Conservation (phyloP, 2,888 invertebrate species). For the Oegoconia quadripuncta region DNA sequence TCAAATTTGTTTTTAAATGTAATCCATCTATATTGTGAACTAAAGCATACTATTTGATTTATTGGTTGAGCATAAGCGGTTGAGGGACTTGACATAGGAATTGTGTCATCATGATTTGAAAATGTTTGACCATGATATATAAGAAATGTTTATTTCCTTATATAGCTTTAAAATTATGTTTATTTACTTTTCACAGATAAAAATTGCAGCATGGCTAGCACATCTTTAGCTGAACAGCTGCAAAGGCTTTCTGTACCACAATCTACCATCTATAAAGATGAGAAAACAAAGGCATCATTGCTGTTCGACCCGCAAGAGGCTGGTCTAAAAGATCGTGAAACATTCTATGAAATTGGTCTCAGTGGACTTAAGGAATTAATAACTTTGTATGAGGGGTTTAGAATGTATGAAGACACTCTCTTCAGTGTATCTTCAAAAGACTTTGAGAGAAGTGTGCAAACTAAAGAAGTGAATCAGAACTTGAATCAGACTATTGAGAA, state of each 20-base stretch:
- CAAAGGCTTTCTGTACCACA: slow-evolving; percentile 87
- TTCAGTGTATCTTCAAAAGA: slow-evolving; percentile 88
- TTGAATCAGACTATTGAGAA: slow-evolving; percentile 86
- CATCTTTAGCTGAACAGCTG: slow-evolving; percentile 89
- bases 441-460: slow-evolving; percentile 90
- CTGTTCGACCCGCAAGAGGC: slow-evolving; percentile 95
- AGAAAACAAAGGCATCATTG: slow-evolving; percentile 87
- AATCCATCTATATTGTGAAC: too few species aligned
- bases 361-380: slow-evolving; percentile 92
- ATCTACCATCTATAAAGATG: slow-evolving; percentile 81
- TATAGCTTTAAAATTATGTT: too few species aligned
- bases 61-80: too few species aligned
- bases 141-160: not conserved
- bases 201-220: slow-evolving; percentile 62
- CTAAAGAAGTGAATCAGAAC: slow-evolving; percentile 84
- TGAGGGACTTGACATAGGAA: too few species aligned
- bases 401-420: slow-evolving; percentile 85
- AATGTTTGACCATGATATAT: too few species aligned
- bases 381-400: slow-evolving; percentile 84
- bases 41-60: too few species aligned
- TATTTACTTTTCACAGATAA: slow-evolving; percentile 5
- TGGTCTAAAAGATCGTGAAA: slow-evolving; percentile 89
- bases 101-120: too few species aligned
- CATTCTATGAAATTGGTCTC: slow-evolving; percentile 91
- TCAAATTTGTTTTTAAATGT: too few species aligned